Evolutionary conservation across 2,113 vertebrate genomes (phyloP).

Genomic region (Bambusicola thoracicus): DNA sequence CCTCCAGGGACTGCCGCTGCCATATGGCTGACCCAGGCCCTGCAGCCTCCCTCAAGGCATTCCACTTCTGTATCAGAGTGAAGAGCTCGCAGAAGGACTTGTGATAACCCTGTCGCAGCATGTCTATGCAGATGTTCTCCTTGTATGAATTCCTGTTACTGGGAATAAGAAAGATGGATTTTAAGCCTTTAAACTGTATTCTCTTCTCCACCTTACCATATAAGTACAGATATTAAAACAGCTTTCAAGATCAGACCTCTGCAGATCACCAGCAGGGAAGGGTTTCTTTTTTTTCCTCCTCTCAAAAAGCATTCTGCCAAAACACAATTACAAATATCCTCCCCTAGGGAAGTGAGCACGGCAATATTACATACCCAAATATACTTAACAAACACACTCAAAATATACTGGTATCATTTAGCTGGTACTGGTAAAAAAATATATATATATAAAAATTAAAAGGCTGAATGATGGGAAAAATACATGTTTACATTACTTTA

Average conservation of each 20-base stretch:
- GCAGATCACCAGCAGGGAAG: neutral
- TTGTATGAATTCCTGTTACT: conserved; percentile 87
- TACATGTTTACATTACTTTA: conserved; percentile 1
- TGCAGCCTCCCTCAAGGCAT: conserved; percentile 85
- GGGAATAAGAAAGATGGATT: conserved; percentile 53
- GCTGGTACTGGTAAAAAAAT: neutral
- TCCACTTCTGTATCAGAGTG: conserved; percentile 84
- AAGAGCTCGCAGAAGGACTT: conserved; percentile 85
- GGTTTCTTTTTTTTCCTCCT: rapidly evolving
- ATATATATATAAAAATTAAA: neutral
- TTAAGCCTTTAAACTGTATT: conserved; percentile 41
- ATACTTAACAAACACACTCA: neutral
- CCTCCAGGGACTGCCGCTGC: conserved; percentile 85
- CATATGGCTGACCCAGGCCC: conserved; percentile 92
- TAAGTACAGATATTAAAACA: neutral
- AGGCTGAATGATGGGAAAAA: neutral
- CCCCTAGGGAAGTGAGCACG: neutral
- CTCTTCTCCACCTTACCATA: neutral
- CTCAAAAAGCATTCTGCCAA: neutral
- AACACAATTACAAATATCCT: neutral
- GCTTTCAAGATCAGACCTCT: conserved; percentile 37
- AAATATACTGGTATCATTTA: conserved; percentile 27
- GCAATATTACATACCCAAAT: neutral
- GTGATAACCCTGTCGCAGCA: conserved; percentile 86
- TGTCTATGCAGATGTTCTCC: conserved; percentile 88